Evolutionary conservation across 2,113 vertebrate genomes (phyloP).

Genomic region (Mormyrus iriodes): DNA sequence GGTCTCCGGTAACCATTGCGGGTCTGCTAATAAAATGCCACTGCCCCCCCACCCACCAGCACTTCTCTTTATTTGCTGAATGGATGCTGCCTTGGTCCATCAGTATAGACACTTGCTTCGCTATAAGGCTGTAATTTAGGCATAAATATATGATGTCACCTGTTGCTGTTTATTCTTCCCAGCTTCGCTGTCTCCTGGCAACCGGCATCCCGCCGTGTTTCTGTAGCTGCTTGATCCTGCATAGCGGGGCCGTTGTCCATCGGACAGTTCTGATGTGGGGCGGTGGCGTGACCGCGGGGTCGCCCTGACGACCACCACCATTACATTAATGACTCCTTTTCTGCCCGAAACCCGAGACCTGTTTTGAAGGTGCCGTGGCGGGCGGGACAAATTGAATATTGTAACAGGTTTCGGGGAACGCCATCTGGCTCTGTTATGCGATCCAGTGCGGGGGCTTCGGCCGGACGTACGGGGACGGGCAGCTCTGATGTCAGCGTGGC

Average conservation of each 20-base stretch:
- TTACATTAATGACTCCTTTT: constrained; percentile 25
- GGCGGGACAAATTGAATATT: constrained; percentile 31
- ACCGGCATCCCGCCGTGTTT: neutral
- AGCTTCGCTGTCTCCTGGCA: neutral
- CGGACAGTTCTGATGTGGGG: neutral
- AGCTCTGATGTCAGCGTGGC: neutral
- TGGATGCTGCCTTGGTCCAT: neutral
- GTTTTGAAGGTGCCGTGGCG: constrained; percentile 21
- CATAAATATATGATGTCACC: neutral
- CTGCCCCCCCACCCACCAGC: neutral
- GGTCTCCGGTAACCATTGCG: neutral
- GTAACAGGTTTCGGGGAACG: constrained; percentile 26
- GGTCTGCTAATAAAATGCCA: neutral
- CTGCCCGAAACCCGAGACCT: constrained; percentile 22
- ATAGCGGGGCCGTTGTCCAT: neutral
- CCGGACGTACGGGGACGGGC: constrained; percentile 15
- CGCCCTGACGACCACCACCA: neutral
- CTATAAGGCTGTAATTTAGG: neutral
- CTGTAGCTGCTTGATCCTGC: neutral
- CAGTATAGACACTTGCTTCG: neutral
- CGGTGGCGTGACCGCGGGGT: neutral
- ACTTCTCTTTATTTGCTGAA: neutral
- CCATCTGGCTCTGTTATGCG: constrained; percentile 33
- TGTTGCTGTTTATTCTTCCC: neutral
- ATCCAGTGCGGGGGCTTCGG: constrained; percentile 25